Conservation (phyloP, 1,140 invertebrate species). For the Drosophila micromelanica region DNA sequence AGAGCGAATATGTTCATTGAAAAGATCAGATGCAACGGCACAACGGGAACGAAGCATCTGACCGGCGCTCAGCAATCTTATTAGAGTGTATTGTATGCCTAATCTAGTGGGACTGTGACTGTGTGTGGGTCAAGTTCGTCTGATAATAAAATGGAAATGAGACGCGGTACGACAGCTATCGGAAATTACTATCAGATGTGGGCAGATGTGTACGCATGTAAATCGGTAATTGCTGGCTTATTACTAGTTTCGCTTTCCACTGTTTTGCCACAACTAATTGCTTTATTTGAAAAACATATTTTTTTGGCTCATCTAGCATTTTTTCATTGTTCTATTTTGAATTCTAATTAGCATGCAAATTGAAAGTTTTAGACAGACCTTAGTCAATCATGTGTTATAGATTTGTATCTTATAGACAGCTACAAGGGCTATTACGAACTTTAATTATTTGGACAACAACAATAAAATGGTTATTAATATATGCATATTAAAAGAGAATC, state of each 20-base stretch:
- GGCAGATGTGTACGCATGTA: neutral
- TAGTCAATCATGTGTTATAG: slow-evolving; percentile 38
- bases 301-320: slow-evolving; percentile 13
- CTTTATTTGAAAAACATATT: slow-evolving; percentile 37
- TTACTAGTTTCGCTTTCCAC: slow-evolving; percentile 44
- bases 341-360: slow-evolving; percentile 50
- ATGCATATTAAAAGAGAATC: neutral
- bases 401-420: slow-evolving; percentile 25
- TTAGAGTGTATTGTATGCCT: slow-evolving; percentile 7
- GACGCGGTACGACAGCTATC: neutral
- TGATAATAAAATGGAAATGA: slow-evolving; percentile 16
- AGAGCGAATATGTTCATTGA: slow-evolving; percentile 29
- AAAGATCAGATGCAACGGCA: slow-evolving; percentile 13
- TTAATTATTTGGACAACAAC: slow-evolving; percentile 27
- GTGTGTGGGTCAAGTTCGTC: slow-evolving; percentile 53
- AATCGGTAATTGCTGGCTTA: slow-evolving; percentile 3
- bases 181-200: slow-evolving; percentile 15
- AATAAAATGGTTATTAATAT: slow-evolving; percentile 27
- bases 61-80: slow-evolving; percentile 6
- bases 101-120: neutral
- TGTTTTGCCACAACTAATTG: slow-evolving; percentile 53
- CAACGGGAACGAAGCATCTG: neutral
- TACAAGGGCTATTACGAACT: slow-evolving; percentile 14
- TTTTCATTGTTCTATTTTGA: slow-evolving; percentile 35
- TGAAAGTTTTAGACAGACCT: slow-evolving; percentile 10